phyloP scores from a whole-genome alignment of 2,113 vertebrate genomes.

The Ciconia maguari region DNA sequence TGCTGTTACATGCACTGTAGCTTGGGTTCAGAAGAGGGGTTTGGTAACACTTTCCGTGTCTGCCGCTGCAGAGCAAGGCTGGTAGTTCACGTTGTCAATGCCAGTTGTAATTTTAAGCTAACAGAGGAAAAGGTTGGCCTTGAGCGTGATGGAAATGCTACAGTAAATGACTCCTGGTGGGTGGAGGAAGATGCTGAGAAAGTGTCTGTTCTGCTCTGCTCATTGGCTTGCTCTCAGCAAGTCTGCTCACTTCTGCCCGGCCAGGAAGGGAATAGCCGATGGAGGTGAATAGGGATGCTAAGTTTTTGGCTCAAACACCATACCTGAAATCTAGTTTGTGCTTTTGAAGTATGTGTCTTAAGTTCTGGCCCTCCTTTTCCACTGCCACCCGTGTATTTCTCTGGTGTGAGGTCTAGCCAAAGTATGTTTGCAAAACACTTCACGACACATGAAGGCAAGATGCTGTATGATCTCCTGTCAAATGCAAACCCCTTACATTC shows the following conservation, averaged over 20 bases:
- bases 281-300: background rate
- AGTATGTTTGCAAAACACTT: background rate
- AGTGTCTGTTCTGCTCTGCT: background rate
- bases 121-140: background rate
- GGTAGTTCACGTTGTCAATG: background rate
- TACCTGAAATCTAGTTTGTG: background rate
- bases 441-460: background rate
- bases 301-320: background rate
- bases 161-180: background rate
- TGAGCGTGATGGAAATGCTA: background rate
- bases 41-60: fast-evolving
- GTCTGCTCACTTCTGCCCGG: background rate
- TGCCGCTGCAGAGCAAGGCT: background rate
- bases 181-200: background rate
- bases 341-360: background rate
- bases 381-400: background rate
- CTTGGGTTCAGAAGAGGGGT: background rate
- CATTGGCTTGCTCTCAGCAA: background rate
- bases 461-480: background rate
- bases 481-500: background rate
- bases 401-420: background rate
- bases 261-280: background rate
- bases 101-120: background rate
- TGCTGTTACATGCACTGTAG: background rate
- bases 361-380: background rate